These are phyloP conservation scores for Sander lucioperca DNA, from an alignment of 2,113 vertebrate species.

Conservation along the genomic window DNA sequence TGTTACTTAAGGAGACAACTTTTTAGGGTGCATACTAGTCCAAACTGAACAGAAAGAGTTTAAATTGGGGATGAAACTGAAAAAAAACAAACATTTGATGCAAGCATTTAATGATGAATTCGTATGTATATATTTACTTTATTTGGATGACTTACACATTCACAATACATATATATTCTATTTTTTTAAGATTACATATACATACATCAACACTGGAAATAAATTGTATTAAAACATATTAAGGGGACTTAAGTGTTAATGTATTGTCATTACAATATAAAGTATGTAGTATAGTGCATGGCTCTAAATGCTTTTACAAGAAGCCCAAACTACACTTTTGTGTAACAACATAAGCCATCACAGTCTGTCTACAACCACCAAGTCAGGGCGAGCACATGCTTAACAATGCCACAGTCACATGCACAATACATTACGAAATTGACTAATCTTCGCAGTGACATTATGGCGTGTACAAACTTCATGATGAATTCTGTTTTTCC, in stretches of 20 bases:
- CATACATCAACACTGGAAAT: too few relatives aligned
- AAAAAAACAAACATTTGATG: not conserved
- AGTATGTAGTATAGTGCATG: too few relatives aligned
- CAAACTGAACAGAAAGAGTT: not conserved
- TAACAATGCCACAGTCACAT: slow-evolving; percentile 63
- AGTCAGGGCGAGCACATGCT: slow-evolving; percentile 51
- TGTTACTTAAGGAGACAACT: slow-evolving; percentile 32
- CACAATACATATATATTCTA: too few relatives aligned
- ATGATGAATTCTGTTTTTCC: slow-evolving; percentile 84
- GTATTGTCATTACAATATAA: too few relatives aligned
- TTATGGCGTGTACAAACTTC: slow-evolving; percentile 80
- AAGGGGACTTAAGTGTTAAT: too few relatives aligned
- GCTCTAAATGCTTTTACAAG: slow-evolving; percentile 3
- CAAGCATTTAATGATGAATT: not conserved
- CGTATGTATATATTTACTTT: not conserved
- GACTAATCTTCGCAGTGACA: slow-evolving; percentile 83
- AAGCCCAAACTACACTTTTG: not conserved
- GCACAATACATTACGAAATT: slow-evolving; percentile 77
- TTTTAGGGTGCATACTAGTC: slow-evolving; percentile 16
- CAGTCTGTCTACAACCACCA: slow-evolving; percentile 26
- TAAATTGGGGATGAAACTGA: not conserved
- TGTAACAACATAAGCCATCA: slow-evolving; percentile 5
- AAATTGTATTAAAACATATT: too few relatives aligned
- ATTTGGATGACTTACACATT: not conserved
- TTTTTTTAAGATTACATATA: too few relatives aligned